Evolutionary conservation across 2,888 invertebrate species (phyloP).

Genomic region (Brachypalpus laphriformis): DNA sequence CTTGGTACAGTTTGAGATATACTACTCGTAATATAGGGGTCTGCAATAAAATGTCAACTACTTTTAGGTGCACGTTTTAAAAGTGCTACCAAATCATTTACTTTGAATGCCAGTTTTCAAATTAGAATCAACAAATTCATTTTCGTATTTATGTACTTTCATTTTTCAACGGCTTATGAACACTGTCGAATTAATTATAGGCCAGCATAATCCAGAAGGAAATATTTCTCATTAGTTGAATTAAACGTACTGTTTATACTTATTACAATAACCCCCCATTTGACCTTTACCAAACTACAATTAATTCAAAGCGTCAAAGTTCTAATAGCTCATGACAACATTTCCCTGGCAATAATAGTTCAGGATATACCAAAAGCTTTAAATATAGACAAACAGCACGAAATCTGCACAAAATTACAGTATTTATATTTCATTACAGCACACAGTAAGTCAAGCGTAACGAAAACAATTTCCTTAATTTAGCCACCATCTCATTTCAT

Average conservation of each 20-base stretch:
- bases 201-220: neutral
- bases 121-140: no score
- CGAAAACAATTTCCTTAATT: neutral
- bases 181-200: neutral
- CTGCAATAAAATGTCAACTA: no score
- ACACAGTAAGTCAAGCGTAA: neutral
- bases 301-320: neutral
- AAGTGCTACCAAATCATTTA: no score
- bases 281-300: neutral
- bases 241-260: neutral
- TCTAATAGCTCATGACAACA: neutral
- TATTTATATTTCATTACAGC: slow-evolving; percentile 7
- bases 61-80: no score
- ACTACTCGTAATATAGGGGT: no score
- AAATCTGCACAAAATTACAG: neutral
- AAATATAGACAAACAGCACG: neutral
- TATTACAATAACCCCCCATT: neutral
- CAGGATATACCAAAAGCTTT: neutral
- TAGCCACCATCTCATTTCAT: neutral
- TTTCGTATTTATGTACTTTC: no score
- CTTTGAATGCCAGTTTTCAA: no score
- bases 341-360: neutral
- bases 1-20: no score
- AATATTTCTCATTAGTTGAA: neutral
- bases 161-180: neutral